Evolutionary conservation across 2,888 invertebrate genomes (phyloP), one percentile per base, ranked within the genome.

Genomic region (Eristalis tenax): DNA sequence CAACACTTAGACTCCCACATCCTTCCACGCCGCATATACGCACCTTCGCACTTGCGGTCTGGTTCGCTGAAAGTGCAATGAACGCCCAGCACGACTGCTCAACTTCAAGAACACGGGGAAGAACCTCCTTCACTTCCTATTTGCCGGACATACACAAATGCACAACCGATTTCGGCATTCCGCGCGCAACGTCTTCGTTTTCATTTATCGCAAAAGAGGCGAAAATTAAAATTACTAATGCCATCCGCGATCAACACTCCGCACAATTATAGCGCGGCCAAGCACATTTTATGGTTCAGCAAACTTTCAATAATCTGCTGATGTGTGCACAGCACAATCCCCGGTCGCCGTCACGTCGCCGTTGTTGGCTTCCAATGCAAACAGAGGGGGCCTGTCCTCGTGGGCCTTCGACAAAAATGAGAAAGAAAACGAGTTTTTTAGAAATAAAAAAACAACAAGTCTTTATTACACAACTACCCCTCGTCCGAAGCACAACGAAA

Each of bases 381-480:
- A 23, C 10, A 11, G 8, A 2, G 23, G 22, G 57, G 57, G 23
- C 57, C 13, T 22, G 22, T 23, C 57, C 57, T 23, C 22, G n/a
- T 56, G 56, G 38, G 38, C 38, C 38, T 38, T 38, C 43, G 43
- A 15, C 35, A 15, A 23, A 35, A 59, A 11, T 15, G 5, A 50
- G 43, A 43, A 1, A 28, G 40, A 8, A 13, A n/a, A 18, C 10
- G 5, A 38, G 13, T 68, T 38, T 38, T 32, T 61, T 26, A 23
- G 64, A 4, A 64, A 40, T 32, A 32, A 4, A 69, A 40, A 40
- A 43, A 40, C 13, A 68, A 15, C 23, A 22, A 59, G 56, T 32
- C 50, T 85, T 85, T 81, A 85, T 81, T 84, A 76, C 76, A 84
- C 74, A 84, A 75, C 32, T 32, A 32, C 75, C 75, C 75, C 80